Evolutionary conservation across 2,113 vertebrate species (phyloP).

Genomic region (Saguinus imperator): DNA sequence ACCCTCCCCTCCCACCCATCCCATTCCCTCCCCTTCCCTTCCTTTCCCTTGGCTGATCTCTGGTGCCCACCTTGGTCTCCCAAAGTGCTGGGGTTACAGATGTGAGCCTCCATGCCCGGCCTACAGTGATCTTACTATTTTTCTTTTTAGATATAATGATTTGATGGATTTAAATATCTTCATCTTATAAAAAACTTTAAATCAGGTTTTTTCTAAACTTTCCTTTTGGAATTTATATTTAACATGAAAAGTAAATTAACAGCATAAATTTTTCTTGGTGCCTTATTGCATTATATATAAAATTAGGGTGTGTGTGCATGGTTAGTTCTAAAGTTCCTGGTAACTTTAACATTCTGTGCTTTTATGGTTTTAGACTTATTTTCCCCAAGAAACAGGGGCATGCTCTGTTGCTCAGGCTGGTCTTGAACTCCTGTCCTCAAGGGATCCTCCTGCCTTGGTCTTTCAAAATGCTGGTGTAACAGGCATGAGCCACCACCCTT

Average conservation of each 20-base stretch:
- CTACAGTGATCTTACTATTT: background rate
- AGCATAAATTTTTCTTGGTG: background rate
- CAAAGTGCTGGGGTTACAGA: too few relatives aligned
- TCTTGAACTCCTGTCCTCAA: too few relatives aligned
- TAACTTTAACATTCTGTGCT: background rate
- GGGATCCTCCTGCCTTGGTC: too few relatives aligned
- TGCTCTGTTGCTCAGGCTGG: too few relatives aligned
- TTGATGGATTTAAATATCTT: background rate
- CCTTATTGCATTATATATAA: background rate
- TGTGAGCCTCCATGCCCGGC: too few relatives aligned
- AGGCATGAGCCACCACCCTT: too few relatives aligned
- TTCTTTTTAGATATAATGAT: background rate
- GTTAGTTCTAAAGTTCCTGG: background rate
- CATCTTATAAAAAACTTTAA: constrained; percentile 1
- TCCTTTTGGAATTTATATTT: background rate
- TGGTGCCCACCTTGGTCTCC: too few relatives aligned
- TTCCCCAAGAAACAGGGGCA: too few relatives aligned
- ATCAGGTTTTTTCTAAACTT: background rate
- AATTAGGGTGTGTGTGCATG: background rate
- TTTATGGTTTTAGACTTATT: background rate
- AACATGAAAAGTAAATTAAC: background rate
- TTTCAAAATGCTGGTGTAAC: too few relatives aligned
- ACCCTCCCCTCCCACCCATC: too few relatives aligned
- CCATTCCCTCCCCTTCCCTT: too few relatives aligned
- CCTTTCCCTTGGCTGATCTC: too few relatives aligned